Evolutionary conservation across 1,140 invertebrate species (phyloP).

Genomic region (Yoshiicerus persimilis): DNA sequence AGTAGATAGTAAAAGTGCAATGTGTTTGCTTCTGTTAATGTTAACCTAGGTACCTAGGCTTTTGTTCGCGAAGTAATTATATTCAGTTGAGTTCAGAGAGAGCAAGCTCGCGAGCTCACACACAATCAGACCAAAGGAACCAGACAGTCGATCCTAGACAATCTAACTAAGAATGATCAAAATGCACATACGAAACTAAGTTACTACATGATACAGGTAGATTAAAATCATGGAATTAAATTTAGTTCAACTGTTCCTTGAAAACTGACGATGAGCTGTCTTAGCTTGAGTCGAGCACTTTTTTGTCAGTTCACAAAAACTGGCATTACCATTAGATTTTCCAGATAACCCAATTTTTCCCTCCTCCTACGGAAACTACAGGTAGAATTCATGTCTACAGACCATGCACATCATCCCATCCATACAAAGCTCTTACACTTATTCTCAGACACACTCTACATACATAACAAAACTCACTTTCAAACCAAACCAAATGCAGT

Average conservation of each 20-base stretch:
- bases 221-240: conserved; percentile 11
- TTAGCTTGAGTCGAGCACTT: neutral
- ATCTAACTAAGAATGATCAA: neutral
- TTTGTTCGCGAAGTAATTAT: neutral
- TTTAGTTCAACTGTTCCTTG: conserved; percentile 17
- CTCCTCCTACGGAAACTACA: conserved; percentile 15
- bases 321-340: conserved; percentile 14
- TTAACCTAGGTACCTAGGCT: neutral
- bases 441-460: neutral
- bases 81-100: neutral
- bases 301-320: neutral
- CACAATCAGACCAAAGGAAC: neutral
- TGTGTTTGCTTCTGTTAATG: neutral
- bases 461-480: neutral
- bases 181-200: conserved; percentile 1
- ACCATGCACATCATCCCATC: neutral
- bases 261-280: conserved; percentile 1
- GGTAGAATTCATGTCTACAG: neutral
- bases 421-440: neutral
- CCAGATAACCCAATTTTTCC: conserved; percentile 13
- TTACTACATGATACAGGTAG: neutral
- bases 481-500: neutral
- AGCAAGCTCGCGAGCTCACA: neutral
- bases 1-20: neutral
- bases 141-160: neutral